Evolutionary conservation across 1,140 invertebrate species (phyloP).

Genomic region (Lutraria rhynchaena): DNA sequence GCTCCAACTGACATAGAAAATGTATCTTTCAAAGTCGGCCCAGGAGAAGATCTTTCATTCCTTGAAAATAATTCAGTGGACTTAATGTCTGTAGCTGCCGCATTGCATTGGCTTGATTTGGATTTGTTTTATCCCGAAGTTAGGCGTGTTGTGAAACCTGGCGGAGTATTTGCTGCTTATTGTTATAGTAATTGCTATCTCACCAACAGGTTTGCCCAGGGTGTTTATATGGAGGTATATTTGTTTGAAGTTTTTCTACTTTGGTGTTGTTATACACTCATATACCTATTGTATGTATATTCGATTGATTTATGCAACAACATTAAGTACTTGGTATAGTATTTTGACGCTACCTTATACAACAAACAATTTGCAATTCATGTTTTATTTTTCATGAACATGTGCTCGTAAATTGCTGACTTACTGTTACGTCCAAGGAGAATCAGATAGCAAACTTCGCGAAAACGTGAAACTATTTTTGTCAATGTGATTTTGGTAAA

Average conservation of each 20-base stretch:
- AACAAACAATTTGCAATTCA: no score
- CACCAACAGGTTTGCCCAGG: conserved; percentile 46
- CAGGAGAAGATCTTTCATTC: conserved; percentile 78
- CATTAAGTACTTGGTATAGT: no score
- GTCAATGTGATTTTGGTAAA: no score
- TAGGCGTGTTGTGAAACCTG: conserved; percentile 78
- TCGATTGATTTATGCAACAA: no score
- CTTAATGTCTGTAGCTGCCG: conserved; percentile 78
- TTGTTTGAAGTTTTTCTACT: neutral
- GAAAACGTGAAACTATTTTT: no score
- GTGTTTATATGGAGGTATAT: neutral
- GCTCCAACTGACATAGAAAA: conserved; percentile 36
- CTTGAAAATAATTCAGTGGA: conserved; percentile 75
- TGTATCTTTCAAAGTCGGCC: conserved; percentile 69
- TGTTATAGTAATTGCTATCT: conserved; percentile 67
- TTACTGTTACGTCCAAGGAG: no score
- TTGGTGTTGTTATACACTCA: no score
- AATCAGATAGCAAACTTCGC: no score
- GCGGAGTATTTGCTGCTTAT: conserved; percentile 81
- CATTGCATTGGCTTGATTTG: conserved; percentile 83
- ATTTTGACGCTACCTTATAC: no score
- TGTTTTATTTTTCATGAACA: no score
- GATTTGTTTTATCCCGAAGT: conserved; percentile 82
- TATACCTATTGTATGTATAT: no score
- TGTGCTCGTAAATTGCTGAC: no score